phyloP scores from a whole-genome alignment of 2,797 vertebrate species.

The Tiaroga cobitis region DNA sequence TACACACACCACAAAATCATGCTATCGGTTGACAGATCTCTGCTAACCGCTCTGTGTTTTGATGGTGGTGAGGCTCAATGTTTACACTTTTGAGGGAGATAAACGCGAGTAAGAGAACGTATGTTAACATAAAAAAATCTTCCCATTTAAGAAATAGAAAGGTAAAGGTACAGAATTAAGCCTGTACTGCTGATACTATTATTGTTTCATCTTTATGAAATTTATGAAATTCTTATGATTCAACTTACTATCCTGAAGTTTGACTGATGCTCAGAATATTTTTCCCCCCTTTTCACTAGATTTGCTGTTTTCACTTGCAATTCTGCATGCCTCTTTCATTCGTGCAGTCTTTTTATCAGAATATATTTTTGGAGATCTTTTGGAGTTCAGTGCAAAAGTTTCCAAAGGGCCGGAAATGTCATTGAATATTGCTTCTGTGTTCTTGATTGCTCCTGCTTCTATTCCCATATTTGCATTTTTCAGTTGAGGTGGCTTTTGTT shows the following conservation, averaged over 20 bases:
- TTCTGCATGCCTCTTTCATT: too few species aligned
- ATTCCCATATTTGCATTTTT: background rate
- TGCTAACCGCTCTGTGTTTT: background rate
- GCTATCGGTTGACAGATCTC: too few species aligned
- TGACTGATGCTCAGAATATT: background rate
- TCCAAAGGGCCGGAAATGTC: background rate
- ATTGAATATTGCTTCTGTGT: too few species aligned
- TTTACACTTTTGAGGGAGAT: background rate
- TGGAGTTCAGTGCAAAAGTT: too few species aligned
- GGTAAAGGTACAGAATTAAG: background rate
- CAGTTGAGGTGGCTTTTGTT: rapidly evolving
- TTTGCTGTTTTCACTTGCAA: background rate
- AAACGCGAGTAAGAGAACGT: background rate
- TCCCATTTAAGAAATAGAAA: background rate
- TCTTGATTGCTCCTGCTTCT: background rate
- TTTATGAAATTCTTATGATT: too few species aligned
- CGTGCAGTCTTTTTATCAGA: too few species aligned
- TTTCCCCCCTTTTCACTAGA: background rate
- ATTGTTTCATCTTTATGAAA: background rate
- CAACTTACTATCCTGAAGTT: background rate
- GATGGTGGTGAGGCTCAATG: background rate
- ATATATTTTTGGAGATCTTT: too few species aligned
- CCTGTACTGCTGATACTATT: background rate
- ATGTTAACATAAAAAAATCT: background rate
- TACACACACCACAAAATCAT: too few species aligned